These are phyloP conservation scores for Theropithecus gelada DNA, from an alignment of 2,113 vertebrate species.

Conservation along the genomic window DNA sequence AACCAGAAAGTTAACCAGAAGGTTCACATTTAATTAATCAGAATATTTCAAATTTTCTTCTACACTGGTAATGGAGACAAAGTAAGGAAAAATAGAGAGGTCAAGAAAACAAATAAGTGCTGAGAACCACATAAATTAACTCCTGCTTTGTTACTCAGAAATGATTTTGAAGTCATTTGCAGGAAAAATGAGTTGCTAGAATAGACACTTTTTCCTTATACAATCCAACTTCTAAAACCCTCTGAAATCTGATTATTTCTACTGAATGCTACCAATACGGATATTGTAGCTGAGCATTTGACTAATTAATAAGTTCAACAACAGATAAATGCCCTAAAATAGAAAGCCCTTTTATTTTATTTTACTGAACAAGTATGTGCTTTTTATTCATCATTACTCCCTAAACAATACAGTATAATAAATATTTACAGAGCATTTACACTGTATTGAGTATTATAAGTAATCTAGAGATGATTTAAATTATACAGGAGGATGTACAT, in stretches of 20 bases:
- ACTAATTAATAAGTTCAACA: not conserved
- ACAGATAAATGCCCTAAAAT: not conserved
- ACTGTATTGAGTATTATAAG: too few species aligned
- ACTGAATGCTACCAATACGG: not conserved
- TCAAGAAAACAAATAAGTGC: not conserved
- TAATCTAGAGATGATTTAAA: too few species aligned
- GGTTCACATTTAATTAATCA: not conserved
- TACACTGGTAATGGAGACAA: not conserved
- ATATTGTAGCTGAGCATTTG: not conserved
- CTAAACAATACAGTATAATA: too few species aligned
- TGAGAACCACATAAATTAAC: not conserved
- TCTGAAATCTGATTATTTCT: constrained; percentile 9
- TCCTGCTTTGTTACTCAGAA: not conserved
- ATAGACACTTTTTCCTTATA: not conserved
- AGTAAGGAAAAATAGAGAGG: not conserved
- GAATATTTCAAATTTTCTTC: constrained; percentile 15
- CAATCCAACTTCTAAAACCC: not conserved
- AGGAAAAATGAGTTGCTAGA: not conserved
- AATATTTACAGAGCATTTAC: too few species aligned
- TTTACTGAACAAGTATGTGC: too few species aligned
- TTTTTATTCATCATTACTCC: too few species aligned
- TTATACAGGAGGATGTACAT: too few species aligned
- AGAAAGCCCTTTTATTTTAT: not conserved
- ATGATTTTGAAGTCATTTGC: not conserved
- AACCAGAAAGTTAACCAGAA: not conserved